Base-by-base conservation (phyloP, 1,140 invertebrate species). In the Belonocnema kinseyi region DNA sequence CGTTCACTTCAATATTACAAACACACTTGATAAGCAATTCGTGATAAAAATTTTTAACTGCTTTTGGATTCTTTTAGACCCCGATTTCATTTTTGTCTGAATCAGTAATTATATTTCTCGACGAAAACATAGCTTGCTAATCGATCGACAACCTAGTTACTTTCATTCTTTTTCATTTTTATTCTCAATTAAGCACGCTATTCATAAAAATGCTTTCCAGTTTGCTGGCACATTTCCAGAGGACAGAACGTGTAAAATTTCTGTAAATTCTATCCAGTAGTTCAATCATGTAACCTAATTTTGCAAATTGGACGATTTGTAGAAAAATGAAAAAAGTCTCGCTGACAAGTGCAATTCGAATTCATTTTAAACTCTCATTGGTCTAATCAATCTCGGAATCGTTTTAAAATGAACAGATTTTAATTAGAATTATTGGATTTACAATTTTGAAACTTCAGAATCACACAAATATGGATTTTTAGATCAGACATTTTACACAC, bases 121-220 rank as follows among this genome's bases (percentile, higher is more conserved):
- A 66, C 33, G 33, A 40, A 66, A 66, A 66, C 61, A 66, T 33
- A 46, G n/a, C 40, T n/a, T 66, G 61, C 61, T 16, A 66, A 40
- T 66, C 61, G 26, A 40, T 66, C 14, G 26, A 6, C 33, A 66
- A 66, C 14, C 61, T 40, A 66, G 26, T 66, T 66, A 66, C 61
- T 66, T 40, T 40, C 61, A 66, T 66, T 66, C 26, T 40, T 40
- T 66, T n/a, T 66, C 21, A 66, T 66, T 40, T 40, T 66, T 13
- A 46, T 66, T 40, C 40, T 66, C 61, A 66, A 66, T 66, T 66
- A 66, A 66, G 61, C 61, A 66, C 61, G n/a, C 61, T 40, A 66
- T 66, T 40, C 26, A 66, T 66, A 66, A 66, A 66, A 66, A 66
- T 66, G 26, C 61, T 66, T 66, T 66, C 26, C 61, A 66, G 16